Conservation (phyloP, 2,113 vertebrate genomes). For the Chunga burmeisteri region DNA sequence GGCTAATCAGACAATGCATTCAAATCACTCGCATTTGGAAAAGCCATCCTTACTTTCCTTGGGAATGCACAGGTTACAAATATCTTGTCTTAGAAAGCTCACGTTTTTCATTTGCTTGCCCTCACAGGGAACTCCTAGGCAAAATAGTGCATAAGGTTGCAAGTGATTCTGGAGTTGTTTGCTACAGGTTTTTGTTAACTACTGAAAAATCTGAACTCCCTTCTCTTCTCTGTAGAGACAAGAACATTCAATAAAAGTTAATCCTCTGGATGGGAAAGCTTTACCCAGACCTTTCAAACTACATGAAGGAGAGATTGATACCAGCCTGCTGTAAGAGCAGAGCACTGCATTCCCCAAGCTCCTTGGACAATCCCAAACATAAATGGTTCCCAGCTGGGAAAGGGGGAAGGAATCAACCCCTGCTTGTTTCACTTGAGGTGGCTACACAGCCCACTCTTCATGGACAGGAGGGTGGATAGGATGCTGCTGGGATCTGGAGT, state of each 20-base stretch:
- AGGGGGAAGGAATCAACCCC: rapidly evolving
- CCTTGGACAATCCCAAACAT: neutral
- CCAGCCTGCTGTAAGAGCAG: neutral
- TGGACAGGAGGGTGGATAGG: neutral
- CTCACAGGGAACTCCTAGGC: neutral
- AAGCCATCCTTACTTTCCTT: neutral
- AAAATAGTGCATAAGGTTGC: neutral
- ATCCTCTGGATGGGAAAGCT: neutral
- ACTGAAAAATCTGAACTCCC: neutral
- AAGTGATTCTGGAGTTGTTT: neutral
- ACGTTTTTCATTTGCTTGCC: neutral
- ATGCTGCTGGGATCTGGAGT: neutral
- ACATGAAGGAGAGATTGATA: neutral
- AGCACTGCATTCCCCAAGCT: neutral
- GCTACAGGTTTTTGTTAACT: neutral
- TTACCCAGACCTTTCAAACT: neutral
- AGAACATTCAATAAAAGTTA: neutral
- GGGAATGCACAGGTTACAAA: neutral
- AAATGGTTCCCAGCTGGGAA: neutral
- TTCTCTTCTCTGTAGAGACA: neutral
- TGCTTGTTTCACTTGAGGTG: neutral
- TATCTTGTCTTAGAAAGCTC: neutral
- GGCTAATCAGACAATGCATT: neutral
- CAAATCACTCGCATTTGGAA: neutral
- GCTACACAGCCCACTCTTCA: neutral